A percentile compares a stretch with the other conserved stretches of the same genome.
phyloP scores from a whole-genome alignment of 1,140 invertebrate species.

The Cotesia glomerata region DNA sequence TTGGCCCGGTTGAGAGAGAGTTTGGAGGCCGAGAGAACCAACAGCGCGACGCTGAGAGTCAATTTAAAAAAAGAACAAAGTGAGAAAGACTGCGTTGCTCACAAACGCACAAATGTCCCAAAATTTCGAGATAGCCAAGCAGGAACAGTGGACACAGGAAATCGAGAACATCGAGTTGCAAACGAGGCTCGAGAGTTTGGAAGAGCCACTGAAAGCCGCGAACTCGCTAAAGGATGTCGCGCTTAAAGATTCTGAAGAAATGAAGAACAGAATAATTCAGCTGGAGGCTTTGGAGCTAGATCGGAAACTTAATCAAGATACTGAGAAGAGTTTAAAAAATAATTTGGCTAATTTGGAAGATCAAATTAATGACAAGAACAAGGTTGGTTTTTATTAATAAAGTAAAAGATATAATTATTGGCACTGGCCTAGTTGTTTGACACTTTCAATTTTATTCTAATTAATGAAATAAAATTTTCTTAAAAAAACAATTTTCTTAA shows the following conservation, averaged over 20 bases:
- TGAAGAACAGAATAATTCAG: conserved; percentile 60
- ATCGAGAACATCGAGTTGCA: conserved; percentile 62
- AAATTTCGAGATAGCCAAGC: conserved; percentile 75
- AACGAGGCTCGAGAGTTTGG: conserved; percentile 51
- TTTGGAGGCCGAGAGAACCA: conserved; percentile 48
- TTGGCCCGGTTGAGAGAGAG: conserved; percentile 45
- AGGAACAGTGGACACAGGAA: conserved; percentile 72
- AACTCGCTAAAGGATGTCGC: conserved; percentile 65
- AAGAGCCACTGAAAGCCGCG: conserved; percentile 47
- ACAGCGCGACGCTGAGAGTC: conserved; percentile 45
- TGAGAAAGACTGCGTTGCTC: conserved; percentile 78
- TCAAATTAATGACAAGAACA: conserved; percentile 71
- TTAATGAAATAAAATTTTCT: too few relatives aligned
- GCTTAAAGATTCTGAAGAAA: conserved; percentile 58
- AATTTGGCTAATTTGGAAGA: conserved; percentile 74
- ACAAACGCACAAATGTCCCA: conserved; percentile 86
- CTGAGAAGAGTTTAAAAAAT: conserved; percentile 67
- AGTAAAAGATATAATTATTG: too few relatives aligned
- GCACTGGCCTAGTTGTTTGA: too few relatives aligned
- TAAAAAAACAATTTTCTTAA: too few relatives aligned
- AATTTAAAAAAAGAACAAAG: conserved; percentile 65
- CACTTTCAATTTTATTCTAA: too few relatives aligned
- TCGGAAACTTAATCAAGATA: conserved; percentile 58
- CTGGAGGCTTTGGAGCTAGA: conserved; percentile 59
- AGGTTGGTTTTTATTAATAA: conserved; percentile 17